Evolutionary conservation across 23 tunicate genomes (phyloP).

Genomic region (Diplosoma virens): DNA sequence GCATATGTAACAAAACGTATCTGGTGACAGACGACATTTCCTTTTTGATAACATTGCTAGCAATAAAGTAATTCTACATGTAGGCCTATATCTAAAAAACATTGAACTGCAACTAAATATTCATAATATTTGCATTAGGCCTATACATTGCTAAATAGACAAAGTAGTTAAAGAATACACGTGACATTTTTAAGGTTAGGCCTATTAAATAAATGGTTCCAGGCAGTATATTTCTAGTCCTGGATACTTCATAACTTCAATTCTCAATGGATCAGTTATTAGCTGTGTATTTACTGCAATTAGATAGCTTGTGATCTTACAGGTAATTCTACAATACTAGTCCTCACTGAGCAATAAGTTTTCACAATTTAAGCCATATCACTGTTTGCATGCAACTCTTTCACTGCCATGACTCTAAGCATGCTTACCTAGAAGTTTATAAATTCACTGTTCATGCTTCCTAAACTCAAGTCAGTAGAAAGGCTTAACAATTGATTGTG

Average conservation of each 20-base stretch:
- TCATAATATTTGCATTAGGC: neutral
- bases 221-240: too few relatives aligned
- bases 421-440: neutral
- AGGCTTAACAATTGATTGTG: slow-evolving; percentile 17
- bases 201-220: neutral
- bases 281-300: neutral
- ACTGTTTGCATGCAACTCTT: slow-evolving; percentile 15
- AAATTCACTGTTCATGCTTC: neutral
- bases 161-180: neutral
- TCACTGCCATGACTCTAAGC: slow-evolving; percentile 27
- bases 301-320: neutral
- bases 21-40: slow-evolving; percentile 22
- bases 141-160: neutral
- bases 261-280: neutral
- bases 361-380: slow-evolving; percentile 14
- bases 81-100: slow-evolving; percentile 23
- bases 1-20: slow-evolving; percentile 7
- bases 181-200: neutral
- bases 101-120: neutral
- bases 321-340: neutral
- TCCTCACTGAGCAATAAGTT: slow-evolving; percentile 15
- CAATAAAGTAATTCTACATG: too few relatives aligned
- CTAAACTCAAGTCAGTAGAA: slow-evolving; percentile 4
- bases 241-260: slow-evolving; percentile 1
- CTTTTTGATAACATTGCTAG: slow-evolving; percentile 9